These are phyloP conservation scores for Leptinotarsa haldemani DNA, from an alignment of 2,888 invertebrate species.

Conservation along the genomic window DNA sequence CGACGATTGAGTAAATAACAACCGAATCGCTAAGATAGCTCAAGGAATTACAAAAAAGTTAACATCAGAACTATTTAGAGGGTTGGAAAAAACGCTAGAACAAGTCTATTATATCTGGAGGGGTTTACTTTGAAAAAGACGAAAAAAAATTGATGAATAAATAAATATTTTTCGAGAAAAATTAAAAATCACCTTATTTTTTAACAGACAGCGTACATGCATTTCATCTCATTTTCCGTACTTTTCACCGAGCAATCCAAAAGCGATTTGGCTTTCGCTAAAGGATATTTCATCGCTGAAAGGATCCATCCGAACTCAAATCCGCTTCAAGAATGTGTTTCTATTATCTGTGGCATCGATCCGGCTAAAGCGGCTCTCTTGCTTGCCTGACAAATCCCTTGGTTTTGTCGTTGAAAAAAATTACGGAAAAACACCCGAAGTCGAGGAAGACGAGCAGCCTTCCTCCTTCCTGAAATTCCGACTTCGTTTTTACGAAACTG, in stretches of 20 bases:
- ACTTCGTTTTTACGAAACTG: background rate
- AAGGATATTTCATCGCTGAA: constrained; percentile 12
- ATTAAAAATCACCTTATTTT: too few species aligned
- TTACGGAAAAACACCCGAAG: constrained; percentile 1
- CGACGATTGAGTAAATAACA: too few species aligned
- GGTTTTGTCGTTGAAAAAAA: constrained; percentile 18
- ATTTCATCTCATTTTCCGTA: background rate
- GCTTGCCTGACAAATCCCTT: constrained; percentile 6
- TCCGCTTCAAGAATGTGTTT: constrained; percentile 20
- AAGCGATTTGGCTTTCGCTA: constrained; percentile 7
- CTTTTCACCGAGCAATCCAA: constrained; percentile 3
- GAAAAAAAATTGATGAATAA: too few species aligned
- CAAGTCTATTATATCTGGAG: too few species aligned
- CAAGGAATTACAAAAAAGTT: too few species aligned
- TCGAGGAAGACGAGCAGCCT: background rate
- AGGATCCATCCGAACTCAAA: constrained; percentile 22
- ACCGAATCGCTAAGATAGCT: too few species aligned
- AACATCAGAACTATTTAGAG: too few species aligned
- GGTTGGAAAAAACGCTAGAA: too few species aligned
- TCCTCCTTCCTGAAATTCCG: background rate
- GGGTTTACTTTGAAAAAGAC: too few species aligned
- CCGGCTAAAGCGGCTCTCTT: constrained; percentile 22
- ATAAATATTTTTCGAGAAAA: too few species aligned
- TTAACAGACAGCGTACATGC: background rate
- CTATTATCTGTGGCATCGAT: constrained; percentile 21